A percentile compares a stretch with the other conserved stretches of the same genome.
phyloP scores from a whole-genome alignment of 1,140 invertebrate genomes.

The Drosophila sucinea region DNA sequence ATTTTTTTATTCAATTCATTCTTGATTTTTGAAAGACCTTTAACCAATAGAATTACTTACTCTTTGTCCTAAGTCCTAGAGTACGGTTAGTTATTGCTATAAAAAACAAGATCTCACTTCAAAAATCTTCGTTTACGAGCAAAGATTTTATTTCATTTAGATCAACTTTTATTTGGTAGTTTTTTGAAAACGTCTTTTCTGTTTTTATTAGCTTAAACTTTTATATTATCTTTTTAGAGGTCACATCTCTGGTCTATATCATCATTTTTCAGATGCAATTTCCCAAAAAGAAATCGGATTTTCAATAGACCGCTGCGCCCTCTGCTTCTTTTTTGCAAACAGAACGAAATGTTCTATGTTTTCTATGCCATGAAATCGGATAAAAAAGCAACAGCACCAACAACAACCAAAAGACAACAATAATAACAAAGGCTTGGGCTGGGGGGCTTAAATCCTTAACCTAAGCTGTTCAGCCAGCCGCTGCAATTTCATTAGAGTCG shows the following conservation, averaged over 20 bases:
- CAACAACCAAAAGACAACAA: constrained; percentile 23
- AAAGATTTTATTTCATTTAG: too few species aligned
- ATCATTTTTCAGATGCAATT: constrained; percentile 1
- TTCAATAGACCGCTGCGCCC: constrained; percentile 25
- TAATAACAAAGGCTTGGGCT: constrained; percentile 9
- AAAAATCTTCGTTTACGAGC: too few species aligned
- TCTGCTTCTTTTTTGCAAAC: constrained; percentile 6
- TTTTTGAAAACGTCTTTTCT: neutral
- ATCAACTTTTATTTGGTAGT: too few species aligned
- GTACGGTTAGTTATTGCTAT: too few species aligned
- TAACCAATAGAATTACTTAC: neutral
- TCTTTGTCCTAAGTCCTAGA: too few species aligned
- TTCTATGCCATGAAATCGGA: constrained; percentile 41
- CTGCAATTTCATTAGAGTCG: constrained; percentile 49
- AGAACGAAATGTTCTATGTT: constrained; percentile 23
- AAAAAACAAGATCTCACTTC: too few species aligned
- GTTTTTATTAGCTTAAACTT: neutral
- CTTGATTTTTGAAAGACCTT: neutral
- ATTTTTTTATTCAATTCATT: too few species aligned
- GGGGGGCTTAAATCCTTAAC: constrained; percentile 29
- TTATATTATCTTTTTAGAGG: neutral
- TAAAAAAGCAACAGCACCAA: constrained; percentile 45
- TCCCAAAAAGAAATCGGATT: constrained; percentile 34
- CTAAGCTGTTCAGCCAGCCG: constrained; percentile 34
- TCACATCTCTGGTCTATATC: neutral